These are phyloP conservation scores for Rhea americana DNA, from an alignment of 2,113 vertebrate species.

Conservation along the genomic window DNA sequence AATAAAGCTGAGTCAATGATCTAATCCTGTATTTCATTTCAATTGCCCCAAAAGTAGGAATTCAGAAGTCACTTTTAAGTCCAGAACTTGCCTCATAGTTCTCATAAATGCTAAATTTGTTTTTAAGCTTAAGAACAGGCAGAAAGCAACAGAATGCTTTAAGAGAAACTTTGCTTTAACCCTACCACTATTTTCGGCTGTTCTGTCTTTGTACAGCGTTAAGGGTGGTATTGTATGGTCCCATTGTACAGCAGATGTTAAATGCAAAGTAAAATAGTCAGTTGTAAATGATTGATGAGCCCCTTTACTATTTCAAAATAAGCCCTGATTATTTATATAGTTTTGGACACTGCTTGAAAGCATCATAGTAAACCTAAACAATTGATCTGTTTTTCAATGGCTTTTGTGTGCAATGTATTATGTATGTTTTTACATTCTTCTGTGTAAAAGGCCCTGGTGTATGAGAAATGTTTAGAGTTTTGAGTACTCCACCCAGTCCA, in stretches of 20 bases:
- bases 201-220: constrained; percentile 67
- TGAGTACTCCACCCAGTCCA: constrained; percentile 76
- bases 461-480: constrained; percentile 70
- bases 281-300: constrained; percentile 84
- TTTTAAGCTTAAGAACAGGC: background rate
- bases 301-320: constrained; percentile 80
- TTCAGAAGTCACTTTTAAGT: background rate
- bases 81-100: background rate
- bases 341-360: constrained; percentile 80
- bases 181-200: constrained; percentile 60
- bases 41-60: background rate
- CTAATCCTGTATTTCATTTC: background rate
- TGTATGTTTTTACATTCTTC: constrained; percentile 78
- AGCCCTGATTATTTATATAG: constrained; percentile 82
- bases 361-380: constrained; percentile 82
- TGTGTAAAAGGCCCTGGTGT: constrained; percentile 61
- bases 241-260: constrained; percentile 80
- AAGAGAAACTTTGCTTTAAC: constrained; percentile 65
- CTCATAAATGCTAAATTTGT: background rate
- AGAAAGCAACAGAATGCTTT: background rate
- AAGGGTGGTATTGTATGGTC: constrained; percentile 67
- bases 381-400: constrained; percentile 78
- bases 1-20: background rate
- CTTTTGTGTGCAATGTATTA: constrained; percentile 76
- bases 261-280: constrained; percentile 82